Percentiles rank a stretch among this genome's conserved stretches.
phyloP scores from a whole-genome alignment of 2,113 vertebrate genomes.

The Gulo gulo region DNA sequence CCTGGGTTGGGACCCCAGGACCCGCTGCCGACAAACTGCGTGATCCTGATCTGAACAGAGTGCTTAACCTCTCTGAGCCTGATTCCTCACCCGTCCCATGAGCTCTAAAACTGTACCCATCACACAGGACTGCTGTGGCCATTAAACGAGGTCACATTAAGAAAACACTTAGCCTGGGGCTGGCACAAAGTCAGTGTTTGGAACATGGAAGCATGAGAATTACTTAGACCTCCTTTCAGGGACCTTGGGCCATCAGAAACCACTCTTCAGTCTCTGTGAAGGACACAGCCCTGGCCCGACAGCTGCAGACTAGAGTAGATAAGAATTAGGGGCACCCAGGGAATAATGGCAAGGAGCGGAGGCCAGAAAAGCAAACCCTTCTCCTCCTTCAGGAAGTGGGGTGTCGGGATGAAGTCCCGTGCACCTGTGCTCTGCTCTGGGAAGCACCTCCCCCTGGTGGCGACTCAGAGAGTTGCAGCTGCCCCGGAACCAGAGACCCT shows the following conservation, averaged over 20 bases:
- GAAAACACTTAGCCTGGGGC: background rate
- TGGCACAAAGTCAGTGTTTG: background rate
- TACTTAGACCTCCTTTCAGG: background rate
- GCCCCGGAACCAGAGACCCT: background rate
- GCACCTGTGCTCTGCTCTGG: background rate
- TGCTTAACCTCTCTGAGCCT: background rate
- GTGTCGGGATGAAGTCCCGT: background rate
- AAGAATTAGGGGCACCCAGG: background rate
- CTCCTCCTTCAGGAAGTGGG: background rate
- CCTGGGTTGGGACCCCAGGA: background rate
- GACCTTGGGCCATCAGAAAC: background rate
- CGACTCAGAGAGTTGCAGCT: background rate
- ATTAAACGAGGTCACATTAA: background rate
- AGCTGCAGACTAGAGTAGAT: background rate
- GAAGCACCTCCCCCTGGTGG: conserved; percentile 60
- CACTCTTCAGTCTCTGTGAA: background rate
- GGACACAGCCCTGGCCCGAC: background rate
- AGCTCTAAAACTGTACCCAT: background rate
- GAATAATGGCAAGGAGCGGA: background rate
- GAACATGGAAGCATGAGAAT: background rate
- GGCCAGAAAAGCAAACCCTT: background rate
- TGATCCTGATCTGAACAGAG: background rate
- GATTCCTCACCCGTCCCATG: background rate
- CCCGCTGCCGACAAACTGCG: background rate
- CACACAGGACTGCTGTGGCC: background rate